Base-by-base conservation (phyloP, 1,140 invertebrate species). In the Eupeodes corollae region DNA sequence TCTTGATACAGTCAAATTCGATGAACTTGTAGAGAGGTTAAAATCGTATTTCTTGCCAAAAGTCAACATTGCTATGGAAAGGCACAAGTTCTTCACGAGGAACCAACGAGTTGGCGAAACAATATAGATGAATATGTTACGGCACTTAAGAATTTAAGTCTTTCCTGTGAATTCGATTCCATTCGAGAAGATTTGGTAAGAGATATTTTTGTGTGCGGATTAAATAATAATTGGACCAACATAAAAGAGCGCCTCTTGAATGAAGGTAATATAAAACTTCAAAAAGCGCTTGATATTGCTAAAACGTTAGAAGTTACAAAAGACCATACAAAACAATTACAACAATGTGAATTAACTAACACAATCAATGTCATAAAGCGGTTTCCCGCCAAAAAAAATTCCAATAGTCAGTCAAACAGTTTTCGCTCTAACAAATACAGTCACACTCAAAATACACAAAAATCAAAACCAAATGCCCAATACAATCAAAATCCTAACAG, bases 61-160 rank as follows among this genome's bases (percentile, higher is more conserved):
- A 46, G 51, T 52, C 18, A 58, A 57, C 44, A 19, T 54, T 21
- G 50, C 55, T 5, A 48, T 59, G 18, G 54, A 59, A 48, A 32
- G 54, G 12, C 56, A 54, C 33, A 53, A 51, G 38, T 57, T 59
- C 52, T 54, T 59, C 37, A 56, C 32, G 43, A 12, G 50, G n/a
- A 54, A 54, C 38, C 57, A 59, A 50, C 33, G 40, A 10, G 44
- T 48, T 31, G 15, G 42, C 5, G 54, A 58, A 40, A 42, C 47
- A 13, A 44, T 56, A 15, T 52, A 59, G 37, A 39, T 6, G 12
- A 39, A 8, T 39, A 39, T 39, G 11, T 39, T 8, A 39, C 37
- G 15, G 15, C 8, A n/a, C 14, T 39, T 10, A 12, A 39, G 15
- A 39, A 39, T 39, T 39, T 39, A 14, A 39, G 37, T 16, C 37